Evolutionary conservation across 2,113 vertebrate species (phyloP).

Genomic region (Gavialis gangeticus): DNA sequence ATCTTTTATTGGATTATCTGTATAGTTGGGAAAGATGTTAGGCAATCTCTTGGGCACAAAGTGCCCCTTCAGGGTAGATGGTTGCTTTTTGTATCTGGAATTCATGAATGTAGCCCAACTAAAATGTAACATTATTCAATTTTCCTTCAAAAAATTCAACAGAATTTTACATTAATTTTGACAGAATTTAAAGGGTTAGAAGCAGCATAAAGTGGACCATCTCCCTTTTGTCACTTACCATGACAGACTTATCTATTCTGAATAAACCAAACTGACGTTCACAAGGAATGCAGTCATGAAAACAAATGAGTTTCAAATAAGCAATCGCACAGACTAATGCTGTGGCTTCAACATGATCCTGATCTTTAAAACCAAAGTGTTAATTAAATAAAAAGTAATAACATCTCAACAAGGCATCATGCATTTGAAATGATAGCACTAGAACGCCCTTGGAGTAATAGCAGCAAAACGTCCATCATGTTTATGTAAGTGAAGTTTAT

Average conservation of each 20-base stretch:
- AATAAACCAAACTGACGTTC: conserved; percentile 47
- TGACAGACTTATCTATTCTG: conserved; percentile 51
- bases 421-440: background rate
- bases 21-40: too few species aligned
- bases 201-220: conserved; percentile 37
- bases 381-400: conserved; percentile 65
- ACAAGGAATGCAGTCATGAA: conserved; percentile 7
- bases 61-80: too few species aligned
- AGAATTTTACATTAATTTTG: conserved; percentile 57
- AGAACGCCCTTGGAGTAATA: background rate
- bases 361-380: conserved; percentile 24
- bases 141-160: conserved; percentile 37
- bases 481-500: conserved; percentile 5
- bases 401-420: background rate
- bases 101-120: conserved; percentile 20
- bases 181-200: conserved; percentile 58
- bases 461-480: background rate
- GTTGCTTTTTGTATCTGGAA: background rate
- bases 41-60: too few species aligned
- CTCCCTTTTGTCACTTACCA: conserved; percentile 22
- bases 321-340: conserved; percentile 43
- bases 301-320: conserved; percentile 51
- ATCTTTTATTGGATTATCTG: too few species aligned
- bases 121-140: conserved; percentile 41
- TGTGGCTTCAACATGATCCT: conserved; percentile 26